Percentiles rank a stretch among this genome's conserved stretches.
These are phyloP conservation scores for Hemiprocne comata DNA, from an alignment of 2,113 vertebrate genomes.

Conservation along the genomic window DNA sequence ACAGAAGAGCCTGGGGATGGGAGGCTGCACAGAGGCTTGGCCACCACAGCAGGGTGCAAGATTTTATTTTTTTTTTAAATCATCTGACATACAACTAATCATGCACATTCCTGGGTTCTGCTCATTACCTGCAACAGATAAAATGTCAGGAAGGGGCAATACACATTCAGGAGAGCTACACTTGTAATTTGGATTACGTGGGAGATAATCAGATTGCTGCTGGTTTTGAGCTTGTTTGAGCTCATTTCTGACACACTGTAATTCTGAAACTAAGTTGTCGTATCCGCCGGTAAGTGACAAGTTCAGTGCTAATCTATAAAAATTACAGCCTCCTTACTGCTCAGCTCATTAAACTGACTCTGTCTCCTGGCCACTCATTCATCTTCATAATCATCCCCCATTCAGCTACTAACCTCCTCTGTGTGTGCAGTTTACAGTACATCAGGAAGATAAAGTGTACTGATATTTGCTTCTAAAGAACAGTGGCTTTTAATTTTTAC, in stretches of 20 bases:
- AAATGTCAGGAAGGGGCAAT: not conserved
- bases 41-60: fast-evolving
- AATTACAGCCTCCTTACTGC: slow-evolving; percentile 70
- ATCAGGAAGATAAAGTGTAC: slow-evolving; percentile 70
- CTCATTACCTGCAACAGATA: not conserved
- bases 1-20: not conserved
- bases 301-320: slow-evolving; percentile 76
- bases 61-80: not conserved
- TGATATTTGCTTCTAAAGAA: slow-evolving; percentile 70
- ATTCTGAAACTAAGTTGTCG: slow-evolving; percentile 74
- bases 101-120: not conserved
- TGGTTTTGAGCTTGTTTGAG: slow-evolving; percentile 70
- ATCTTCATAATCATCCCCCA: slow-evolving; percentile 68
- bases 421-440: slow-evolving; percentile 58
- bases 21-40: not conserved
- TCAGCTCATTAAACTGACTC: slow-evolving; percentile 74
- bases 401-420: slow-evolving; percentile 69
- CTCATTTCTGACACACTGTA: slow-evolving; percentile 69
- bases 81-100: not conserved
- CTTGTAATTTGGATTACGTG: slow-evolving; percentile 28
- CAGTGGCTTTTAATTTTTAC: slow-evolving; percentile 70
- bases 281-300: slow-evolving; percentile 71
- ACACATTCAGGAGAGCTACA: not conserved
- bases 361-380: slow-evolving; percentile 65
- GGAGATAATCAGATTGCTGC: slow-evolving; percentile 34